Evolutionary conservation across 2,888 invertebrate genomes (phyloP).

Genomic region (Drosophila trichaetosa): DNA sequence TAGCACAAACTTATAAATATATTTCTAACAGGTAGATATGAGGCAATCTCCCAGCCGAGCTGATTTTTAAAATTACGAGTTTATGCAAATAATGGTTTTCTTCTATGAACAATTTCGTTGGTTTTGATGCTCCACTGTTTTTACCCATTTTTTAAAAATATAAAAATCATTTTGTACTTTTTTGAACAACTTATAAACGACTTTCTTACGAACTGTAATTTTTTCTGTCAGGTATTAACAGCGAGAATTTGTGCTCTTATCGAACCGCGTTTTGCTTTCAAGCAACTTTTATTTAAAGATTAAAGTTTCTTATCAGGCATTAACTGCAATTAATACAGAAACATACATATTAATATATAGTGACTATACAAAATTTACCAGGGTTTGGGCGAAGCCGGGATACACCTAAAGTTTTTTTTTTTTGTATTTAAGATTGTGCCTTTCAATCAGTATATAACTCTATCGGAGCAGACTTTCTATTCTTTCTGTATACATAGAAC

Average conservation of each 20-base stretch:
- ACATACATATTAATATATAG: not conserved
- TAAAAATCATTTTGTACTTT: not conserved
- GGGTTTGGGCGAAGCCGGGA: not conserved
- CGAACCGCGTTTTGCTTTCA: constrained; percentile 70
- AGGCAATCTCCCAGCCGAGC: not conserved
- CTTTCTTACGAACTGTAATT: constrained; percentile 73
- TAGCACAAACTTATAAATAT: not conserved
- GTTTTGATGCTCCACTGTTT: not conserved
- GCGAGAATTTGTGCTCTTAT: constrained; percentile 64
- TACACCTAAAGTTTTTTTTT: not conserved
- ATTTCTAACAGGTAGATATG: not conserved
- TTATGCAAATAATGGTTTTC: not conserved
- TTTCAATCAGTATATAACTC: not conserved
- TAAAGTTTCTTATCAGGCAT: constrained; percentile 75
- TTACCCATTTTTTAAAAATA: not conserved
- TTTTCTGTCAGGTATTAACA: constrained; percentile 70
- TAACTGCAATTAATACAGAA: constrained; percentile 64
- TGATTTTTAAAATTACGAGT: not conserved
- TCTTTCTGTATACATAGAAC: not conserved
- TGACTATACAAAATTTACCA: not conserved
- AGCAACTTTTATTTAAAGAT: constrained; percentile 69
- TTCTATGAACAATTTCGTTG: not conserved
- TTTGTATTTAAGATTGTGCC: not conserved
- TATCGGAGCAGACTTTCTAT: not conserved
- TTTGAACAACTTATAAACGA: constrained; percentile 11